Evolutionary conservation across 2,797 vertebrate species (phyloP), one percentile per base, ranked within the genome.

Genomic region (Onychomys arenicola): DNA sequence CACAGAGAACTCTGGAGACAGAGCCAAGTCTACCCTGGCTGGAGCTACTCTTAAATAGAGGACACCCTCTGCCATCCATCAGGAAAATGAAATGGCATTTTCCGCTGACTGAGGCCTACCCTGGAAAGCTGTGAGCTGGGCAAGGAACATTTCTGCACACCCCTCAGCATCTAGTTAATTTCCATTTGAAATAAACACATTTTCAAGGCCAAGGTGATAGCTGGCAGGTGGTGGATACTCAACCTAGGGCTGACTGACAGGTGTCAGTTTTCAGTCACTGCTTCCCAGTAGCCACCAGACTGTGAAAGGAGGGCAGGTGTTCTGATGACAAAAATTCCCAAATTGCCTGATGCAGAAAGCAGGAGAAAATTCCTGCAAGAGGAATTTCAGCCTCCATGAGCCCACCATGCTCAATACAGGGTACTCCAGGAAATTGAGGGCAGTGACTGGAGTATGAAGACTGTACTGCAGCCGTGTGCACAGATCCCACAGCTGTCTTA

Each of bases 271-370:
- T 95, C 85, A 75, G 92, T 97, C 78, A 29, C 82, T 89, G 89
- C 94, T 93, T 93, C 97, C 96, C 96, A 97, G 97, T 97, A 96
- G 93, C 96, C 97, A 46, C 96, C 98, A 93, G 93, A 93, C 97
- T 97, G 93, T 69, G 96, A 98, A 97, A 89, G 97, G 98, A 90
- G 94, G 98, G 98, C 96, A 96, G 96, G 94, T 83, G 95, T 92
- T 95, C 97, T 98, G 97, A 98, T 73, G 91, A 97, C 97, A 96
- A 52, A 98, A 96, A 98, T 91, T 96, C 90, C 97, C 94, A 93
- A 96, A 97, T 52, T 6, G 96, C 65, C 97, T 69, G 12, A 88
- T 52, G 27, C 95, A 96, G 96, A 91, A 87, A 95, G 93, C 96
- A 93, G 55, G 55, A 83, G 67, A 0, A 12, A 93, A 96, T 21